Base-by-base conservation (phyloP, 2,888 invertebrate species). In the Stenolophus ochropezus region DNA sequence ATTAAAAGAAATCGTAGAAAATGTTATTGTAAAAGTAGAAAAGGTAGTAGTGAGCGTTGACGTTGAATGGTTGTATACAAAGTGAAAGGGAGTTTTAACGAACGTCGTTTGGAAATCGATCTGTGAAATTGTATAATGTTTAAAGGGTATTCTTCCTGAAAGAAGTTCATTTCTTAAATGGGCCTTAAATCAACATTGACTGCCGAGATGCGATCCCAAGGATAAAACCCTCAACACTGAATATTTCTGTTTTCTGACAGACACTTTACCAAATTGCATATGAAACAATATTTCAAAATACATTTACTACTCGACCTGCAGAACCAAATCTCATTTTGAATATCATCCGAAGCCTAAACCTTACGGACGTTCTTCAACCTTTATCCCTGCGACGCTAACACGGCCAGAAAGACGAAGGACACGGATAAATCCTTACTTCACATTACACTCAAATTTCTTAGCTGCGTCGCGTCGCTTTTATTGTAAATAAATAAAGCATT, bases 221-320 rank as follows among this genome's bases (percentile, higher is more conserved):
- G 14, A 49, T 73, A 49, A 49, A 73, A 49, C 21, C 14, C 8
- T 33, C 47, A 14, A 14, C 16, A 73, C 61, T 61, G 61, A 61
- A 61, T 61, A 61, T 61, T 58, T 61, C 61, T 73, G 51, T 73
- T 18, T 73, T 51, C 25, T 73, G 47, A 73, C 23, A 21, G 73
- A 73, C 73, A 73, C 73, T 73, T 73, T 73, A 73, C 49, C 14
- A 73, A 73, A 73, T 73, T 73, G 73, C 49, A 49, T 69, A 69
- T 69, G 69, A 69, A 69, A 69, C 33, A 69, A 69, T 69, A 69
- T 69, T 69, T 69, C 33, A 20, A 69, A 69, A 42, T 69, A 69
- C 42, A 69, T 69, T 69, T 61, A 61, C 56, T 11, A 56, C 11
- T 20, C 33, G 11, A 42, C 33, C 33, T 42, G 33, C 33, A 8